phyloP scores from a whole-genome alignment of 2,113 vertebrate genomes.

The Hydrochoerus hydrochaeris region DNA sequence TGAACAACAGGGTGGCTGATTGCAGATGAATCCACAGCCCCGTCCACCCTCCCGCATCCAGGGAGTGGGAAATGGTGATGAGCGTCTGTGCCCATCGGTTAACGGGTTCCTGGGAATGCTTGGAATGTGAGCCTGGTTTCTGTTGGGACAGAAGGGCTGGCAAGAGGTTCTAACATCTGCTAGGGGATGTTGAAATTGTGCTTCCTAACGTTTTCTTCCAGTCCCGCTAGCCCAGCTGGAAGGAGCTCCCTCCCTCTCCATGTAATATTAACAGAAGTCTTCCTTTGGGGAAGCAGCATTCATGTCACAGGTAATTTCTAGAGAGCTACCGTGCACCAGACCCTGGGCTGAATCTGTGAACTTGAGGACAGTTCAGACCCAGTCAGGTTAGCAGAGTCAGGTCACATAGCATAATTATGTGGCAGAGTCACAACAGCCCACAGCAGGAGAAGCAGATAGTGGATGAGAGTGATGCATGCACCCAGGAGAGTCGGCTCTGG shows the following conservation, averaged over 20 bases:
- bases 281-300: neutral
- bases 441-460: no score
- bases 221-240: neutral
- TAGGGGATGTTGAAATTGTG: neutral
- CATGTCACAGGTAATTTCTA: neutral
- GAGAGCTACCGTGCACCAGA: fast-evolving
- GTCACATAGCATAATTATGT: neutral
- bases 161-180: neutral
- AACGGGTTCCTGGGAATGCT: neutral
- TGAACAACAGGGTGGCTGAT: fast-evolving
- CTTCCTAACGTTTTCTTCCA: neutral
- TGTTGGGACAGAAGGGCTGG: neutral
- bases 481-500: neutral
- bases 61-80: fast-evolving
- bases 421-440: neutral
- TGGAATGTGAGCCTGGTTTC: neutral
- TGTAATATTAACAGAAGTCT: neutral
- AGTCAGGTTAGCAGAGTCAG: fast-evolving
- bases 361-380: neutral
- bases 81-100: fast-evolving
- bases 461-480: neutral
- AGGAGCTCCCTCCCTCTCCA: neutral
- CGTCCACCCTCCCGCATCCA: fast-evolving
- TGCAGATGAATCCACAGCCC: fast-evolving
- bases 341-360: no score